These are phyloP conservation scores for Holocentrus rufus DNA, from an alignment of 2,797 vertebrate genomes.

Conservation along the genomic window DNA sequence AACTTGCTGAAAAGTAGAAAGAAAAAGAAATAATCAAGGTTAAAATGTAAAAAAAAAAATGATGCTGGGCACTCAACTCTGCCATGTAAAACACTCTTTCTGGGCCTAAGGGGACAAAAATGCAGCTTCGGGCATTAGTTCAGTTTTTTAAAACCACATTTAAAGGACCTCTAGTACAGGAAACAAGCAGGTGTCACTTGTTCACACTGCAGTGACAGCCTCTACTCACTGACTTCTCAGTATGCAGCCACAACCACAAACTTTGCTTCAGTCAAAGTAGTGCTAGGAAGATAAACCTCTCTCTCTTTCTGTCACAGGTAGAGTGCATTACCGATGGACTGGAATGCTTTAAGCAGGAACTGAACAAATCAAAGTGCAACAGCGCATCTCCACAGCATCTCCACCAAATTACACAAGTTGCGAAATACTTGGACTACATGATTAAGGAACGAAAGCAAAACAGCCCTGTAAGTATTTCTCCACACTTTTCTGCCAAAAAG, in stretches of 20 bases:
- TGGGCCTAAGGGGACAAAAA: too few relatives aligned
- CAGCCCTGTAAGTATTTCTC: constrained; percentile 48
- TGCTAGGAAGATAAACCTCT: constrained; percentile 30
- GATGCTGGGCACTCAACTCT: constrained; percentile 36
- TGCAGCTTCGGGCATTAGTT: constrained; percentile 43
- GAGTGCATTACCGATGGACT: constrained; percentile 34
- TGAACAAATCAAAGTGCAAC: constrained; percentile 38
- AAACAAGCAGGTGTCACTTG: constrained; percentile 63
- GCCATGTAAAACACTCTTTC: constrained; percentile 32
- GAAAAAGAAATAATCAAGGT: background rate
- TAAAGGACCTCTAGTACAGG: constrained; percentile 72
- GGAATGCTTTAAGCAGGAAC: constrained; percentile 24
- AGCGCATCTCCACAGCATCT: too few relatives aligned
- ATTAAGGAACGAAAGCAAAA: fast-evolving
- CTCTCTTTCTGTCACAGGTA: constrained; percentile 15
- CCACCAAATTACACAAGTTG: fast-evolving
- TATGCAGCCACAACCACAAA: constrained; percentile 39
- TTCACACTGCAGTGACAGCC: constrained; percentile 45
- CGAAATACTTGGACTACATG: fast-evolving
- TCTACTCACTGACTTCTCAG: constrained; percentile 32
- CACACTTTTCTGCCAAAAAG: background rate
- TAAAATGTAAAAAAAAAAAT: too few relatives aligned
- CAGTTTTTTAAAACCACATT: constrained; percentile 69
- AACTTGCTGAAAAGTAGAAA: background rate
- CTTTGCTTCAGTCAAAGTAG: constrained; percentile 22